Evolutionary conservation across 2,797 vertebrate species (phyloP).

Genomic region (Aldrovandia affinis): DNA sequence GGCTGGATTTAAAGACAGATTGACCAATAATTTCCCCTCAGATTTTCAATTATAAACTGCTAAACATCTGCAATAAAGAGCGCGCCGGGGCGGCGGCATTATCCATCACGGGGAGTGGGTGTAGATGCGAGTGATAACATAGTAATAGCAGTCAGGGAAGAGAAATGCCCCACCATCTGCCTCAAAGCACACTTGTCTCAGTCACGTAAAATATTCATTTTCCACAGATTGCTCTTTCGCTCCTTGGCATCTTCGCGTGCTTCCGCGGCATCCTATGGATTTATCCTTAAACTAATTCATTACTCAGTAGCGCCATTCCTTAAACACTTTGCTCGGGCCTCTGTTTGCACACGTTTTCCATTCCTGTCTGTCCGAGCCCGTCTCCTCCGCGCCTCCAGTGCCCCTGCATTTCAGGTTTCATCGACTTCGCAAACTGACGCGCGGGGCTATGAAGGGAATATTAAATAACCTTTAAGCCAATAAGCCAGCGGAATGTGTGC

Average conservation of each 20-base stretch:
- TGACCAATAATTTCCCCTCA: conserved; percentile 55
- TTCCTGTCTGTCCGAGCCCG: conserved; percentile 57
- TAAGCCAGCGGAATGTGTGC: conserved; percentile 58
- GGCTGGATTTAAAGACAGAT: conserved; percentile 52
- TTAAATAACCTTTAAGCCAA: conserved; percentile 66
- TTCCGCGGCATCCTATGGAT: conserved; percentile 7
- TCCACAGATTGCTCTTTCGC: conserved; percentile 41
- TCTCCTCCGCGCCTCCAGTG: not conserved
- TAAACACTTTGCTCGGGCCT: not conserved
- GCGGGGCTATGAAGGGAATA: conserved; percentile 55
- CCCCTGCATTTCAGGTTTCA: not conserved
- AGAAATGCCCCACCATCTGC: conserved; percentile 46
- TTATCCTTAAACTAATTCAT: conserved; percentile 52
- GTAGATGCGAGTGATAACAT: conserved; percentile 49
- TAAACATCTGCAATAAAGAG: conserved; percentile 63
- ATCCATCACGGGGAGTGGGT: conserved; percentile 51
- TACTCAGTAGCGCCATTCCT: conserved; percentile 35
- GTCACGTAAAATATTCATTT: conserved; percentile 47
- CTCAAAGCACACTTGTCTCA: conserved; percentile 31
- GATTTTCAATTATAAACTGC: conserved; percentile 65
- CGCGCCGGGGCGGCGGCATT: conserved; percentile 25
- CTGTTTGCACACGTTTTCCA: not conserved
- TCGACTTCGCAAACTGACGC: conserved; percentile 23
- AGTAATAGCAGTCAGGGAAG: conserved; percentile 45
- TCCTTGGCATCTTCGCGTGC: conserved; percentile 44